Evolutionary conservation across 2,797 vertebrate species (phyloP), one percentile per base, ranked within the genome.

Genomic region (Poeciliopsis turneri): DNA sequence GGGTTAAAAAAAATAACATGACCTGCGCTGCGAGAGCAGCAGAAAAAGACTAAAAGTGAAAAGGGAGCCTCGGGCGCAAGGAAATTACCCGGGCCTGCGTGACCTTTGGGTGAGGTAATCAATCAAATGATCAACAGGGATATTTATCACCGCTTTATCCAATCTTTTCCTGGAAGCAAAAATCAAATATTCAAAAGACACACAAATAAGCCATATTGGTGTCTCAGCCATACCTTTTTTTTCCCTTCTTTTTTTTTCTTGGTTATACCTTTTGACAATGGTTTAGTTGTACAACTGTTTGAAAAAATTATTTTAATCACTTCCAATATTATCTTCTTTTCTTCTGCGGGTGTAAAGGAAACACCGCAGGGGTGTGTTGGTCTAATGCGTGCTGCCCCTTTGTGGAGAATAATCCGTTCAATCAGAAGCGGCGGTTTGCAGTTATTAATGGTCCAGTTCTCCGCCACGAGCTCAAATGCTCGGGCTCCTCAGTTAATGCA

Each of bases 61-160:
- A 98, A 97, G 96, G 94, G 92, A 97, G 97, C 98, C 98, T 96
- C 95, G 92, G 97, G 97, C 97, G 91, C 96, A 95, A 97, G 97
- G 97, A 99, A 98, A 98, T 98, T 97, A 98, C 97, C 96, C 95
- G 95, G 95, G 96, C 97, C 97, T 95, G 97, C 94, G 92, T 97
- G 98, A 98, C 98, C 98, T 98, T 97, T 97, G 96, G 95, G 97
- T 97, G 96, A 97, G 97, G 97, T 98, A 98, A 99, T 99, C 98
- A 98, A 99, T 99, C 98, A 99, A 98, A 95, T 97, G 97, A 98
- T 99, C 97, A 99, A 97, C 97, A 96, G 97, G 97, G 96, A 98
- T 98, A 98, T 99, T 98, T 98, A 98, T 99, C 97, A 98, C 95
- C 92, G 96, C 96, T 96, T 89, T 95, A 96, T 96, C 95, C 95